These are phyloP conservation scores for Cyclopterus lumpus DNA, from an alignment of 2,797 vertebrate genomes.

Conservation along the genomic window DNA sequence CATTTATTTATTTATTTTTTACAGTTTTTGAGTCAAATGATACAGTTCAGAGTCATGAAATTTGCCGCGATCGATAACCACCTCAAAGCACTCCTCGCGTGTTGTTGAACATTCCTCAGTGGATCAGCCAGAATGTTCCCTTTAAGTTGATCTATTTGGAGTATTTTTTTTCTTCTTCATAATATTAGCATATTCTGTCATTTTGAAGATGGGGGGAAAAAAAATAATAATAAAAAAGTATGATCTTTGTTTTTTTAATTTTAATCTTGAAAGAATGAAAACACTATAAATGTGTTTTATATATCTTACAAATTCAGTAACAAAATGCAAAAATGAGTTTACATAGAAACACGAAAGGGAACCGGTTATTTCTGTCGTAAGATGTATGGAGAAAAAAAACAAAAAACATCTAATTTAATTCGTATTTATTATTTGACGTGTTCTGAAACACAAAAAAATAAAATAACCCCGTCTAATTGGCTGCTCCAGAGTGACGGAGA, in stretches of 20 bases:
- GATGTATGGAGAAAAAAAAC: no score
- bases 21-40: background rate
- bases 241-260: no score
- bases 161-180: background rate
- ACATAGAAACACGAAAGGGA: background rate
- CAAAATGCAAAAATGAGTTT: background rate
- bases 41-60: background rate
- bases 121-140: background rate
- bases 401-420: constrained; percentile 21
- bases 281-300: background rate
- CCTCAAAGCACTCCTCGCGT: constrained; percentile 24
- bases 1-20: no score
- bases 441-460: background rate
- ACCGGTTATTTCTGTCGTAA: background rate
- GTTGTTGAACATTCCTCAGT: constrained; percentile 42
- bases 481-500: background rate
- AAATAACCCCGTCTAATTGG: background rate
- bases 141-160: background rate
- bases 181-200: background rate
- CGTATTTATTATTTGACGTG: constrained; percentile 31
- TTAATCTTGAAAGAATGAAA: no score
- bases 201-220: background rate
- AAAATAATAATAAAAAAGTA: no score
- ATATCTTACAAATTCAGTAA: background rate
- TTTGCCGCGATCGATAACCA: background rate